Evolutionary conservation across 2,888 invertebrate species (phyloP).

Genomic region (Orthosia gracilis): DNA sequence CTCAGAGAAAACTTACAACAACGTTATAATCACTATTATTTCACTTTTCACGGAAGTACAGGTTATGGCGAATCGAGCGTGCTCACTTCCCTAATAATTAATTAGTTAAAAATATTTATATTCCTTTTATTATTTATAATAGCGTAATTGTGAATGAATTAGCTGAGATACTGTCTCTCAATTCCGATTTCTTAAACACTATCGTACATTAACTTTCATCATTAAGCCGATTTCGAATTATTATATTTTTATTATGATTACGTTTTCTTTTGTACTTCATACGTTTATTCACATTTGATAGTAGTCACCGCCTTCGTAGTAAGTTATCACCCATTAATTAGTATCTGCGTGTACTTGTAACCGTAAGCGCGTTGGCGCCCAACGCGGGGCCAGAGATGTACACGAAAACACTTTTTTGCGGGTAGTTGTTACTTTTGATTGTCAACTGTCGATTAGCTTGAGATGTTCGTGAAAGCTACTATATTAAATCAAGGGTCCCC

Average conservation of each 20-base stretch:
- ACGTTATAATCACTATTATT: constrained; percentile 69
- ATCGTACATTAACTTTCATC: constrained; percentile 78
- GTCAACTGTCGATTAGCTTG: constrained; percentile 8
- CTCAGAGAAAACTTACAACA: constrained; percentile 74
- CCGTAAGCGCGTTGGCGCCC: constrained; percentile 66
- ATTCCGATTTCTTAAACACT: constrained; percentile 86
- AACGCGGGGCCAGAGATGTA: constrained; percentile 60
- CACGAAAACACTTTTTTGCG: constrained; percentile 30
- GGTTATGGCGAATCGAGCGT: constrained; percentile 74
- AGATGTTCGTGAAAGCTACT: constrained; percentile 25
- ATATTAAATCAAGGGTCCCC: constrained; percentile 6
- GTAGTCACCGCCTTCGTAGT: constrained; percentile 74
- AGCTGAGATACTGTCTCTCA: constrained; percentile 77
- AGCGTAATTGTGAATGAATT: constrained; percentile 68
- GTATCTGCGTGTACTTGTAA: constrained; percentile 44
- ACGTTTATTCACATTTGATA: constrained; percentile 74
- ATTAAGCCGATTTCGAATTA: constrained; percentile 86
- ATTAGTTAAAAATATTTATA: constrained; percentile 65
- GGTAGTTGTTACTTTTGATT: constrained; percentile 31
- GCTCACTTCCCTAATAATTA: constrained; percentile 68
- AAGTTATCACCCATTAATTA: constrained; percentile 55
- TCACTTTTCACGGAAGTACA: constrained; percentile 76
- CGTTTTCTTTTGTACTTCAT: constrained; percentile 87
- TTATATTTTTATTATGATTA: constrained; percentile 80
- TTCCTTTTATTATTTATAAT: constrained; percentile 60